Percentiles rank a stretch among this genome's conserved stretches.
These are phyloP conservation scores for Hippoglossus stenolepis DNA, from an alignment of 2,113 vertebrate genomes.

Conservation along the genomic window DNA sequence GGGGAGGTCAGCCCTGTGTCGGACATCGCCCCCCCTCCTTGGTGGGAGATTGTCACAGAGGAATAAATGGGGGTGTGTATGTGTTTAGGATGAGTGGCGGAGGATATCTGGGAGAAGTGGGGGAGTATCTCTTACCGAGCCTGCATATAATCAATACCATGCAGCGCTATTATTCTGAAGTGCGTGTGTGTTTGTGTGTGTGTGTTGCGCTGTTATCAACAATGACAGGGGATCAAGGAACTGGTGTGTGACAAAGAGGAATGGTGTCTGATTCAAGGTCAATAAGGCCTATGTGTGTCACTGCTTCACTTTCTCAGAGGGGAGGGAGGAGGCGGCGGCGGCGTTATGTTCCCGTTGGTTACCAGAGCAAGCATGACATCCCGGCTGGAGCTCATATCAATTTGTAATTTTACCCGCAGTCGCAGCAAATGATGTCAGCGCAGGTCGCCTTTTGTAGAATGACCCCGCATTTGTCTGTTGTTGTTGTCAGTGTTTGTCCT, in stretches of 20 bases:
- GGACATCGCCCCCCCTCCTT: conserved; percentile 40
- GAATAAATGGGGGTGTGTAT: conserved; percentile 16
- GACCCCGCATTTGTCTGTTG: conserved; percentile 40
- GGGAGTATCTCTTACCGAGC: conserved; percentile 86
- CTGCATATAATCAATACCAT: conserved; percentile 87
- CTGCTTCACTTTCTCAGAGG: conserved; percentile 42
- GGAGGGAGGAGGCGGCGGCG: conserved; percentile 17
- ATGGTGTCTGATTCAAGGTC: conserved; percentile 83
- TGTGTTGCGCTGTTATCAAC: conserved; percentile 61
- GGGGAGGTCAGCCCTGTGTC: conserved; percentile 50
- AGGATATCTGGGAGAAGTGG: conserved; percentile 64
- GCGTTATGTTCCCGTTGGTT: conserved; percentile 74
- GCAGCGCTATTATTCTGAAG: conserved; percentile 86
- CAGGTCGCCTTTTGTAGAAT: conserved; percentile 45
- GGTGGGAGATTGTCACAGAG: conserved; percentile 49
- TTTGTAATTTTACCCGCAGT: conserved; percentile 65
- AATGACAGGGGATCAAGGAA: conserved; percentile 80
- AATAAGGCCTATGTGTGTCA: conserved; percentile 66
- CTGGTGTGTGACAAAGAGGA: conserved; percentile 87
- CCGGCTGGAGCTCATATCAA: conserved; percentile 70
- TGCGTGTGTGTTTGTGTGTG: conserved; percentile 34
- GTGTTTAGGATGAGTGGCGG: conserved; percentile 27
- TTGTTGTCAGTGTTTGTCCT: conserved; percentile 1
- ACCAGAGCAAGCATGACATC: conserved; percentile 73
- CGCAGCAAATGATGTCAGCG: conserved; percentile 65